Evolutionary conservation across 2,888 invertebrate genomes (phyloP).

Genomic region (Archaeoteleia sp.): DNA sequence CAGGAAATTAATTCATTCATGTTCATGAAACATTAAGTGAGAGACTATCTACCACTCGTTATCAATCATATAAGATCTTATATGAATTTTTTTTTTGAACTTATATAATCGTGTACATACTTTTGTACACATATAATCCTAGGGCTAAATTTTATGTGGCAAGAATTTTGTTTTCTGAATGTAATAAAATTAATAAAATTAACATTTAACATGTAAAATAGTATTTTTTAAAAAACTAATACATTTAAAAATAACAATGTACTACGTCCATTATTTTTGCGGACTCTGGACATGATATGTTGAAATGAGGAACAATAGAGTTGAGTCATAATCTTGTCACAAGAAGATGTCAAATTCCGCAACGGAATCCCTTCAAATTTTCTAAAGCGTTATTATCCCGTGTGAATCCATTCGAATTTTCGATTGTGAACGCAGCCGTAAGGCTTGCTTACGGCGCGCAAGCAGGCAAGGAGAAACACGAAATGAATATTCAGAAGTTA

Average conservation of each 20-base stretch:
- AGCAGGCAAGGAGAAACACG: conserved; percentile 74
- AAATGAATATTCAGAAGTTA: conserved; percentile 76
- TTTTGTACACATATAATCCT: no score
- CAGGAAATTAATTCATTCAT: no score
- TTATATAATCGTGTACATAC: no score
- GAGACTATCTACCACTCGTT: no score
- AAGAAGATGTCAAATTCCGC: conserved; percentile 44
- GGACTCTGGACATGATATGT: conserved; percentile 8
- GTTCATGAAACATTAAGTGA: no score
- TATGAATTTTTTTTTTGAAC: no score
- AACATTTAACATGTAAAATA: no score
- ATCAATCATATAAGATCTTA: no score
- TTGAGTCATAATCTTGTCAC: conserved; percentile 43
- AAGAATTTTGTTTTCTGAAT: no score
- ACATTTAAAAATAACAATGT: neutral
- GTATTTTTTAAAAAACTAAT: no score
- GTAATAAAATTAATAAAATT: no score
- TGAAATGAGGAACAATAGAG: conserved; percentile 31
- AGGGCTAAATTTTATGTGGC: no score
- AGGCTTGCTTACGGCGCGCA: conserved; percentile 67
- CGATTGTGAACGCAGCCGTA: conserved; percentile 71
- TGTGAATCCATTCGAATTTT: conserved; percentile 54
- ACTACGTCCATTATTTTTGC: conserved; percentile 4
- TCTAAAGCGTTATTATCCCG: conserved; percentile 50
- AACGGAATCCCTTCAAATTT: conserved; percentile 49